Conservation (phyloP, 2,888 invertebrate species). For the Caenorhabditis wallacei region DNA sequence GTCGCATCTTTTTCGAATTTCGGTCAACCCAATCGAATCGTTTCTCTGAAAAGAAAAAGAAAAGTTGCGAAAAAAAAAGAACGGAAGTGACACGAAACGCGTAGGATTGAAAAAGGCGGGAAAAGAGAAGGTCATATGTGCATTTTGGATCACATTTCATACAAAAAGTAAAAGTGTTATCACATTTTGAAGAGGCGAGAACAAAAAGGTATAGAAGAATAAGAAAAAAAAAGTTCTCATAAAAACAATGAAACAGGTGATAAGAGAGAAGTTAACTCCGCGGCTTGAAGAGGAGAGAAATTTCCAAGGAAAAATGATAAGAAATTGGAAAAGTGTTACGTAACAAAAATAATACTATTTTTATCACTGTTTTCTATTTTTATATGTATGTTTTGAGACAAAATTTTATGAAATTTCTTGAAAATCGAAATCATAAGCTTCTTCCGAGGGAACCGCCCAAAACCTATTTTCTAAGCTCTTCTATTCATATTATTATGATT, state of each 20-base stretch:
- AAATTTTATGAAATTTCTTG: background rate
- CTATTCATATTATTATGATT: background rate
- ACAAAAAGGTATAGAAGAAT: background rate
- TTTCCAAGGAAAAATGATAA: constrained; percentile 1
- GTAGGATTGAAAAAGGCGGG: constrained; percentile 22
- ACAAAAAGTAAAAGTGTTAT: constrained; percentile 6
- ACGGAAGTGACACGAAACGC: constrained; percentile 26
- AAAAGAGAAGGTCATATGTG: constrained; percentile 27
- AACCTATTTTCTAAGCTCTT: constrained; percentile 11
- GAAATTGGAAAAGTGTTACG: background rate
- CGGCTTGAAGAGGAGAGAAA: background rate
- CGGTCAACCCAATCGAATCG: background rate
- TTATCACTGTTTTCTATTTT: constrained; percentile 34
- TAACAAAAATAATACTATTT: constrained; percentile 1
- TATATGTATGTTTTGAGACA: background rate
- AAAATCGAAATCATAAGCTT: background rate
- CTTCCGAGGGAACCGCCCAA: constrained; percentile 10
- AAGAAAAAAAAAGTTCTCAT: constrained; percentile 19
- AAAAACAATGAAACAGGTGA: constrained; percentile 25
- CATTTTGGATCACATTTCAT: constrained; percentile 18
- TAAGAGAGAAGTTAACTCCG: constrained; percentile 3
- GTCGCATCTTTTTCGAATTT: background rate
- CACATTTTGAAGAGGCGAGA: background rate
- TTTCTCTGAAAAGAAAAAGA: background rate
- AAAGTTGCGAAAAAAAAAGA: constrained; percentile 12